A percentile compares a stretch with the other conserved stretches of the same genome.
Evolutionary conservation across 2,797 vertebrate species (phyloP).

Genomic region (Fratercula arctica): DNA sequence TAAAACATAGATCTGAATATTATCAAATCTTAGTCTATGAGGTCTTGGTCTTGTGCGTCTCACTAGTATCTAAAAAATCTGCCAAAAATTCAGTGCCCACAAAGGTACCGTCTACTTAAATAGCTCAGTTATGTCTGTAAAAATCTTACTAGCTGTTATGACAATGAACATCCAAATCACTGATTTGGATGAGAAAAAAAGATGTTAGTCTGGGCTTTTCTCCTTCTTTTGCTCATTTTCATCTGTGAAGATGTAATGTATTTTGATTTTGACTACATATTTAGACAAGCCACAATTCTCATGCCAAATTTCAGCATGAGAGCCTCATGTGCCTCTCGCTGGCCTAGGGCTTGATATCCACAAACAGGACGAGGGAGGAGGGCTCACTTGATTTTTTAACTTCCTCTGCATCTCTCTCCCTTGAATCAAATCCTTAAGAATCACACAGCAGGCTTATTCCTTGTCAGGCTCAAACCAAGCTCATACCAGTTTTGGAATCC

Average conservation of each 20-base stretch:
- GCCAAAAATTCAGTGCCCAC: not conserved
- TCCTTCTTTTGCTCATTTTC: not conserved
- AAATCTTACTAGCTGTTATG: not conserved
- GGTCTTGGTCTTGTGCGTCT: not conserved
- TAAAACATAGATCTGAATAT: not conserved
- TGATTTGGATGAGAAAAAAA: not conserved
- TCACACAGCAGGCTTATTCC: not conserved
- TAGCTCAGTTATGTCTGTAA: not conserved
- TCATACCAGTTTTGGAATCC: not conserved
- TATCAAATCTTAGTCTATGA: not conserved
- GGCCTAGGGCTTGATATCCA: not conserved
- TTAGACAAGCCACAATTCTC: not conserved
- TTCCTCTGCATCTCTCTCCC: not conserved
- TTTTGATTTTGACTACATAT: not conserved
- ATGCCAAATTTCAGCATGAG: not conserved
- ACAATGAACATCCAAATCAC: not conserved
- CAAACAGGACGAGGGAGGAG: not conserved
- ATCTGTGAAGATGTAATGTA: not conserved
- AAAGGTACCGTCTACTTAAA: not conserved
- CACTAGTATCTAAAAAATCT: not conserved
- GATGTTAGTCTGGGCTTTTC: not conserved
- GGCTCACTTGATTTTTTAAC: not conserved
- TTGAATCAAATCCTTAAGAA: not conserved
- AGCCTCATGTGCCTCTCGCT: not conserved
- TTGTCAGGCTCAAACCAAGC: not conserved